A percentile compares a stretch with the other conserved stretches of the same genome.
Evolutionary conservation across 2,113 vertebrate genomes (phyloP).

Genomic region (Taxidea taxus): DNA sequence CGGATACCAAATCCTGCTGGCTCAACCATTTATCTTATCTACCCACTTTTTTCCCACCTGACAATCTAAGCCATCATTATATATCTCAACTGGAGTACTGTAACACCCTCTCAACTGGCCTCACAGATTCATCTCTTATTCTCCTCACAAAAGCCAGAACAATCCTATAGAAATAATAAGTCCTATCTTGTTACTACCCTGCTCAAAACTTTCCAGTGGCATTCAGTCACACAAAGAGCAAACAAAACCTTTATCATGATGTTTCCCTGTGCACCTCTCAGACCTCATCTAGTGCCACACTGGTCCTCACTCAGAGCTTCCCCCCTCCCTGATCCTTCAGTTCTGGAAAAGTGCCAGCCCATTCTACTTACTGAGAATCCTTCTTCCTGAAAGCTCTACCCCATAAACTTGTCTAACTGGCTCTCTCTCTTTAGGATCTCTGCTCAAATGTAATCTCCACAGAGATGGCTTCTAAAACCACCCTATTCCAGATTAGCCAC

Average conservation of each 20-base stretch:
- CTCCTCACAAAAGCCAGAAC: neutral
- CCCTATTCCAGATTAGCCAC: neutral
- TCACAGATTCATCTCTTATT: neutral
- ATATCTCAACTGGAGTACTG: neutral
- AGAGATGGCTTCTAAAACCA: neutral
- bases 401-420: neutral
- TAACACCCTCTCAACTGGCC: neutral
- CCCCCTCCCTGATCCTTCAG: neutral
- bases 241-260: neutral
- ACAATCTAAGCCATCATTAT: neutral
- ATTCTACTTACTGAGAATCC: neutral
- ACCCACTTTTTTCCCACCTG: neutral
- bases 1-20: neutral
- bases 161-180: neutral
- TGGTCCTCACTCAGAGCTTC: neutral
- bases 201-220: neutral
- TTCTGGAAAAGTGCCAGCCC: neutral
- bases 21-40: neutral
- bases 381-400: neutral
- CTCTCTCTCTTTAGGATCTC: neutral
- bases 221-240: neutral
- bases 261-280: neutral
- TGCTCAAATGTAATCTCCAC: neutral
- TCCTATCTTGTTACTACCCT: neutral
- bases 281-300: too few relatives aligned